These are phyloP conservation scores for Nyctibius bracteatus DNA, from an alignment of 2,113 vertebrate species.

Conservation along the genomic window DNA sequence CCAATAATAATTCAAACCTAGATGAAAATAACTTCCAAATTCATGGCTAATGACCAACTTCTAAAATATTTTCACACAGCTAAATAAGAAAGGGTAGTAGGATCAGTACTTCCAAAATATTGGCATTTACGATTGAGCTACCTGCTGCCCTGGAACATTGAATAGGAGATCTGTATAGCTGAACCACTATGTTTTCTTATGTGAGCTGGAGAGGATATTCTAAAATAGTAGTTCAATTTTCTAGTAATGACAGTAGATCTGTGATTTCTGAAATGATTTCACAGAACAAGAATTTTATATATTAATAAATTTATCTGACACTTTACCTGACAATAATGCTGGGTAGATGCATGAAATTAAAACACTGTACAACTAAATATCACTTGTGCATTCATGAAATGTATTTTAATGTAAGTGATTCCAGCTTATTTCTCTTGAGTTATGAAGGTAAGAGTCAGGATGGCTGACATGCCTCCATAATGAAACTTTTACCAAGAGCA, in stretches of 20 bases:
- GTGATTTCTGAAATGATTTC: background rate
- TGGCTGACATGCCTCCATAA: background rate
- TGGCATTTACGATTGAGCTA: background rate
- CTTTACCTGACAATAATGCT: background rate
- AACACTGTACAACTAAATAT: background rate
- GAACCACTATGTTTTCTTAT: background rate
- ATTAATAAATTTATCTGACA: background rate
- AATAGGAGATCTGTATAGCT: background rate
- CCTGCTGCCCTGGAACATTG: background rate
- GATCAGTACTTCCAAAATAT: background rate
- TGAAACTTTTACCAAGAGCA: background rate
- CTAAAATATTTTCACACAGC: background rate
- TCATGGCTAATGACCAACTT: background rate
- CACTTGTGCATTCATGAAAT: background rate
- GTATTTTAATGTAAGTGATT: background rate
- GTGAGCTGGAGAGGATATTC: background rate
- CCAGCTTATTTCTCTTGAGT: background rate
- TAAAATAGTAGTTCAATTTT: background rate
- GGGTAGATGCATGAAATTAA: background rate
- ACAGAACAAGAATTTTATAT: background rate
- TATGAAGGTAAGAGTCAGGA: background rate
- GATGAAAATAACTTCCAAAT: background rate
- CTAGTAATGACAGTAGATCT: background rate
- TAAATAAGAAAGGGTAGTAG: background rate
- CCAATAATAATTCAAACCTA: background rate